Conservation (phyloP, 2,888 invertebrate genomes). For the Stegophylla sp. region DNA sequence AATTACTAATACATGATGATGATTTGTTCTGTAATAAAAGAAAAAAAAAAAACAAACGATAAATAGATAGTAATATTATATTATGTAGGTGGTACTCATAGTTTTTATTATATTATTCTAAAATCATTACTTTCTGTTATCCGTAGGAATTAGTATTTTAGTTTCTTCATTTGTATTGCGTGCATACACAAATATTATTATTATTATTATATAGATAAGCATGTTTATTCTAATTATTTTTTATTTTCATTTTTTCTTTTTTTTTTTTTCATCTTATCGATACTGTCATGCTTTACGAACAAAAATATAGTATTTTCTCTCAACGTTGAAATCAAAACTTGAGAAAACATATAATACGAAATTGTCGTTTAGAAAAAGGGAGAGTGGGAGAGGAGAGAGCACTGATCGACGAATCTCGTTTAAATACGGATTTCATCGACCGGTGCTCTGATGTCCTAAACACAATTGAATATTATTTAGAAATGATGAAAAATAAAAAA, state of each 20-base stretch:
- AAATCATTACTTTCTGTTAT: not conserved
- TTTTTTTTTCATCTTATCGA: slow-evolving; percentile 24
- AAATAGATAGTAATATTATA: not conserved
- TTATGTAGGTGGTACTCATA: no score
- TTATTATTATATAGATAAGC: slow-evolving; percentile 42
- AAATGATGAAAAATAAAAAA: not conserved
- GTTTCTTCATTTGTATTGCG: slow-evolving; percentile 38
- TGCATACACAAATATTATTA: slow-evolving; percentile 19
- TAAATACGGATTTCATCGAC: slow-evolving; percentile 7
- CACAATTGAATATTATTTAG: not conserved
- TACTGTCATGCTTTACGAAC: slow-evolving; percentile 44
- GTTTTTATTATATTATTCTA: not conserved
- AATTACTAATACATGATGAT: not conserved
- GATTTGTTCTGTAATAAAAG: not conserved
- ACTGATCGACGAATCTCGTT: not conserved
- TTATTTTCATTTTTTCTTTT: no score
- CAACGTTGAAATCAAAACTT: not conserved
- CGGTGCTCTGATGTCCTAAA: slow-evolving; percentile 1
- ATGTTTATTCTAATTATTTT: slow-evolving; percentile 33
- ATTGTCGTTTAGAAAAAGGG: slow-evolving; percentile 9
- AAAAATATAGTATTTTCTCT: no score
- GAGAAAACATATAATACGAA: not conserved
- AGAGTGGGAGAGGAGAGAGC: no score
- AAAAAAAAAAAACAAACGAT: not conserved
- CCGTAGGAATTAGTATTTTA: slow-evolving; percentile 39